Conservation (phyloP, 2,797 vertebrate genomes). For the Taeniopygia guttata region DNA sequence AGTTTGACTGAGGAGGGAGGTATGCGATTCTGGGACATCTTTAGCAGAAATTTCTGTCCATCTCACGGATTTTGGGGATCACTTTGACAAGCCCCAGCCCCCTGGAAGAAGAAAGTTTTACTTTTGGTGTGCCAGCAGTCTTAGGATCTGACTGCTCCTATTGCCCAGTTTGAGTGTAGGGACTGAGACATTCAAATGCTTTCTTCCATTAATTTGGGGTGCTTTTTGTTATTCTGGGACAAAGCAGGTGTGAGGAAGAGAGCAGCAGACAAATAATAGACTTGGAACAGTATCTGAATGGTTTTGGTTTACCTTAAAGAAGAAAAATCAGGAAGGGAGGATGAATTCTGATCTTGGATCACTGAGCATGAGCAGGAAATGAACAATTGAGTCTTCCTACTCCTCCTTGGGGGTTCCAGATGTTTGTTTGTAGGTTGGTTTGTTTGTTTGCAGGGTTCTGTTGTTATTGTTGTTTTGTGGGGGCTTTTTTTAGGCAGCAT, state of each 20-base stretch:
- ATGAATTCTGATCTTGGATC: background rate
- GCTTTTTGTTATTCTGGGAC: background rate
- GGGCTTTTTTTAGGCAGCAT: background rate
- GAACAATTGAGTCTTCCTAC: background rate
- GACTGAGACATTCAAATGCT: background rate
- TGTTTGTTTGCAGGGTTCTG: background rate
- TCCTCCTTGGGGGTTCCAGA: background rate
- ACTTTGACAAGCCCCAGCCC: background rate
- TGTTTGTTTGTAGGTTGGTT: background rate
- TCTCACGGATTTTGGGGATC: background rate
- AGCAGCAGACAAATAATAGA: background rate
- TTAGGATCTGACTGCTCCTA: background rate
- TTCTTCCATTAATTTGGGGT: background rate
- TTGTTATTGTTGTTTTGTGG: background rate
- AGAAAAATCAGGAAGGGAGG: background rate
- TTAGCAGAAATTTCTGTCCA: background rate
- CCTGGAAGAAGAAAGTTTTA: background rate
- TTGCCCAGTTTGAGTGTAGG: background rate
- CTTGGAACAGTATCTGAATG: background rate
- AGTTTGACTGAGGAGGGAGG: background rate
- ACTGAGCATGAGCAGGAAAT: background rate
- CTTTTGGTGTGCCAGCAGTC: background rate
- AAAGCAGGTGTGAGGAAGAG: background rate
- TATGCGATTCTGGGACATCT: fast-evolving
- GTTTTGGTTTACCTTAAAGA: background rate